Evolutionary conservation across 2,113 vertebrate genomes (phyloP).

Genomic region (Syngnathus scovelli): DNA sequence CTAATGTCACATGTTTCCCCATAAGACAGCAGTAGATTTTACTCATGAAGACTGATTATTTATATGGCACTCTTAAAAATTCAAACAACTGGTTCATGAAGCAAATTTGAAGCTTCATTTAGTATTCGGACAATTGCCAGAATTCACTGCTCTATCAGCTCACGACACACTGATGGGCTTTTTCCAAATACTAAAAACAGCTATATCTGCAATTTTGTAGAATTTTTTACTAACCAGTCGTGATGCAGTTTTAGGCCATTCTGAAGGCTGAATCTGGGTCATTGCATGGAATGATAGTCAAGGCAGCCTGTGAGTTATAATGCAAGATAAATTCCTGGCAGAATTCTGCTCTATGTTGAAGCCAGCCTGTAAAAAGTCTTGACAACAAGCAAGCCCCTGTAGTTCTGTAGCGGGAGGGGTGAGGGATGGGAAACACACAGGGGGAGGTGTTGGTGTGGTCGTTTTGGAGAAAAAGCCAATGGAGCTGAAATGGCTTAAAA

Average conservation of each 20-base stretch:
- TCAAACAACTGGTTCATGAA: too few relatives aligned
- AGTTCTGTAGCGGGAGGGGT: slow-evolving; percentile 46
- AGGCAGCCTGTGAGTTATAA: slow-evolving; percentile 45
- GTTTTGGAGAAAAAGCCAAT: background rate
- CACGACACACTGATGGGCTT: background rate
- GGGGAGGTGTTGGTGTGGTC: background rate
- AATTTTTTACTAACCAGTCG: background rate
- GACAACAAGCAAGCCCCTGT: slow-evolving; percentile 68
- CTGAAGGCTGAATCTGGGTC: slow-evolving; percentile 34
- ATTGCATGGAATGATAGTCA: slow-evolving; percentile 46
- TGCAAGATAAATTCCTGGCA: slow-evolving; percentile 36
- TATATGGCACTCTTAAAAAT: too few relatives aligned
- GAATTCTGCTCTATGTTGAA: slow-evolving; percentile 63
- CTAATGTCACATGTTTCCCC: slow-evolving; percentile 27
- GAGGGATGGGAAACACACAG: slow-evolving; percentile 2
- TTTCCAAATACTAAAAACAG: background rate
- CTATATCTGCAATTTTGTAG: background rate
- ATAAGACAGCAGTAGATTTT: slow-evolving; percentile 16
- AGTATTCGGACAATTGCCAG: background rate
- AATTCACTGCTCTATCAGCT: background rate
- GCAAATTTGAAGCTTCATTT: too few relatives aligned
- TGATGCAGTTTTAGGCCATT: slow-evolving; percentile 5
- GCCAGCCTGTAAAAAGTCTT: slow-evolving; percentile 70
- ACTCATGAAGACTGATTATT: background rate
- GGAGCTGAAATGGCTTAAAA: slow-evolving; percentile 13